Base-by-base conservation (phyloP, 2,797 vertebrate genomes). In the Karalla daura region DNA sequence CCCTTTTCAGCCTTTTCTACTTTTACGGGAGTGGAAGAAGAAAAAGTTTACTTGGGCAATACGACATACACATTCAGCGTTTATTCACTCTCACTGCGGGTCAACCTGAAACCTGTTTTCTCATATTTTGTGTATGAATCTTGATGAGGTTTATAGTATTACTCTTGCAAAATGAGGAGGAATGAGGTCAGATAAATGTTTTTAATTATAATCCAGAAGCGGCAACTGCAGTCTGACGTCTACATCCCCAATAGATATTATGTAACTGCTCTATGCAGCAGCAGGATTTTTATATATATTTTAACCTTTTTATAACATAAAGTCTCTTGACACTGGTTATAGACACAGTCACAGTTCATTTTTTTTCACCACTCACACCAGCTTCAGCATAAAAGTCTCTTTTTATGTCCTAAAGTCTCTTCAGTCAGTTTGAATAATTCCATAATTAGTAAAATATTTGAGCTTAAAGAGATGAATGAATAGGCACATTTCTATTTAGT, bases 1-100 rank as follows among this genome's bases (percentile, higher is more conserved):
- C 39, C 24, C 24, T 70, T 69, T 69, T 60, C 70, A 79, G 40
- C 53, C 56, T 40, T 52, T 73, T 30, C 40, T 41, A 12, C 41
- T 64, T 59, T 70, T 46, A 21, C 37, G n/a, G 25, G 20, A 49
- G 32, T 40, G 40, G 43, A 60, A 41, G 41, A 60, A 39, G n/a
- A 35, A 55, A 54, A 15, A 13, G 25, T 67, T 70, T 53, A 54
- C 28, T 30, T 15, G 27, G 12, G 15, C 28, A 66, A 37, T 17
- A 20, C 33, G 30, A 6, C 37, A 62, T 2, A 12, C 18, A 24
- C 7, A 25, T 63, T 54, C 28, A 52, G n/a, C 36, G 17, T 6
- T 23, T 41, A 40, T 33, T 59, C 27, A 3, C 15, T 35, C 1
- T 54, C 21, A 47, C 20, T 27, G 10, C 36, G 37, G 50, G 24